phyloP scores from a whole-genome alignment of 2,888 invertebrate species.

The Ophion costatus region DNA sequence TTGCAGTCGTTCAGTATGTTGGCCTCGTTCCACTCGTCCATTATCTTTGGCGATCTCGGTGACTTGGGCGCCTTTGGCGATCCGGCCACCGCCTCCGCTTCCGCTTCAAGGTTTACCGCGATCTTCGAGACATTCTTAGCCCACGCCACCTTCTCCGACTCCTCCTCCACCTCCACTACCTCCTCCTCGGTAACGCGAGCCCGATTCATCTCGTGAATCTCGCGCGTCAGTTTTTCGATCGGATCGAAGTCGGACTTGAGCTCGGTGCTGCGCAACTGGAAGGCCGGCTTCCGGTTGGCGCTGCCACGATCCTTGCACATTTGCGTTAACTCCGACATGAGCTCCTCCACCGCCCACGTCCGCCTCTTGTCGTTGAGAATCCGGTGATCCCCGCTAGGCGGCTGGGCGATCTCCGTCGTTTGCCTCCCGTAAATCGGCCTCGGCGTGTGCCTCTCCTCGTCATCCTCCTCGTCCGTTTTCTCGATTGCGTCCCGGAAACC shows the following conservation, averaged over 20 bases:
- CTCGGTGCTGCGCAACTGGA: slow-evolving; percentile 69
- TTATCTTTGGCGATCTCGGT: slow-evolving; percentile 75
- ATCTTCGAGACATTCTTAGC: slow-evolving; percentile 67
- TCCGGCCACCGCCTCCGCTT: background rate
- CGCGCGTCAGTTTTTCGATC: slow-evolving; percentile 71
- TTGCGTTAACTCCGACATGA: slow-evolving; percentile 77
- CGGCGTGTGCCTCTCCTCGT: slow-evolving; percentile 63
- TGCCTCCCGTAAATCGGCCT: slow-evolving; percentile 64
- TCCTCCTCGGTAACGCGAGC: no score
- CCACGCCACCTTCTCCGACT: slow-evolving; percentile 31
- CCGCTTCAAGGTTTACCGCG: slow-evolving; percentile 56
- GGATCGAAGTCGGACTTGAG: slow-evolving; percentile 69
- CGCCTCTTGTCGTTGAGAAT: slow-evolving; percentile 77
- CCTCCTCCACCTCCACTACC: slow-evolving; percentile 51
- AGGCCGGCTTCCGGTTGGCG: slow-evolving; percentile 64
- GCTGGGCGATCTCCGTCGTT: slow-evolving; percentile 48
- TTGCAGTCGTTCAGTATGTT: slow-evolving; percentile 75
- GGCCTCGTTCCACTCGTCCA: slow-evolving; percentile 78
- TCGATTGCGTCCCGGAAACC: slow-evolving; percentile 24
- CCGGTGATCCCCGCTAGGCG: slow-evolving; percentile 55
- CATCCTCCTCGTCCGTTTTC: slow-evolving; percentile 49
- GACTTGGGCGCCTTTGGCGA: slow-evolving; percentile 60
- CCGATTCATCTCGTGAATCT: slow-evolving; percentile 74
- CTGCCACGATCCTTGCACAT: slow-evolving; percentile 69
- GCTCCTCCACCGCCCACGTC: slow-evolving; percentile 80